Evolutionary conservation across 2,113 vertebrate species (phyloP).

Genomic region (Pogonocichla stellata): DNA sequence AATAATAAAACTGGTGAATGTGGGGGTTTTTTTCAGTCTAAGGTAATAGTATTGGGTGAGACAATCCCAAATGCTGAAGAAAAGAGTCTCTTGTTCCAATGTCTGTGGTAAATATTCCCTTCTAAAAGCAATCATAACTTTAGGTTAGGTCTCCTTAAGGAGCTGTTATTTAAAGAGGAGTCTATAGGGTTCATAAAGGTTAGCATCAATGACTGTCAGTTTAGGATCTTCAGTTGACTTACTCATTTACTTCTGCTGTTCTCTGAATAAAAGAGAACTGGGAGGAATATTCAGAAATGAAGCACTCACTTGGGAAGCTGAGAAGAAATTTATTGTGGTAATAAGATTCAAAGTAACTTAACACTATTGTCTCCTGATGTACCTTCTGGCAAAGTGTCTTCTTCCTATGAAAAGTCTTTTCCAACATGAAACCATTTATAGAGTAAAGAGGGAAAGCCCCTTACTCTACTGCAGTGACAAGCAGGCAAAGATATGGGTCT

Average conservation of each 20-base stretch:
- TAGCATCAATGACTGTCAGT: constrained; percentile 12
- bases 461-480: background rate
- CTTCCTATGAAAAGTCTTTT: background rate
- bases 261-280: background rate
- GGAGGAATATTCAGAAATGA: constrained; percentile 24
- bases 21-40: background rate
- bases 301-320: background rate
- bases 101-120: constrained; percentile 2
- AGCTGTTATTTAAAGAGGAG: constrained; percentile 29
- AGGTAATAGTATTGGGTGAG: background rate
- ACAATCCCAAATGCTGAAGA: background rate
- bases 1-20: background rate
- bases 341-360: constrained; percentile 1
- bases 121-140: constrained; percentile 6
- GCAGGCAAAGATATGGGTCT: background rate
- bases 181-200: constrained; percentile 21
- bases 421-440: background rate
- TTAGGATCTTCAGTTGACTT: constrained; percentile 31
- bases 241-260: constrained; percentile 22
- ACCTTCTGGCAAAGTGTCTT: background rate
- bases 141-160: background rate
- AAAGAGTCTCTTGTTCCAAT: background rate
- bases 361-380: background rate
- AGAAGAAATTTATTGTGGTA: constrained; percentile 19
- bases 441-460: background rate